phyloP scores from a whole-genome alignment of 2,113 vertebrate genomes.

The Limnothrissa miodon region DNA sequence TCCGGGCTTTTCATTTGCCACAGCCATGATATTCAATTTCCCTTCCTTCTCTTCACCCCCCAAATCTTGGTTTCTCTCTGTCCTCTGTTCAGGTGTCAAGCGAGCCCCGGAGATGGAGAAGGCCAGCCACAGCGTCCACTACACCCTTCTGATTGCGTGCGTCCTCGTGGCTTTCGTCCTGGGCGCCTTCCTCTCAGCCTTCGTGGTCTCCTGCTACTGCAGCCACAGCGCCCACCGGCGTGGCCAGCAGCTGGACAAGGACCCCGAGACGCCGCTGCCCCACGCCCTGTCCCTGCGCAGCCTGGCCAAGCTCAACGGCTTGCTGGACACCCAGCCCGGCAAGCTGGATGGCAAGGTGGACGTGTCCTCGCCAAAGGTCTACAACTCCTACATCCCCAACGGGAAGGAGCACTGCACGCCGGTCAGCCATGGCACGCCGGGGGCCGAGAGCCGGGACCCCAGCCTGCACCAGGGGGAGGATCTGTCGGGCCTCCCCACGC shows the following conservation, averaged over 20 bases:
- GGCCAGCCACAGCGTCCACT: slow-evolving; percentile 61
- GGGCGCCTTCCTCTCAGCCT: slow-evolving; percentile 76
- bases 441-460: slow-evolving; percentile 50
- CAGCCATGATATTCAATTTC: not conserved
- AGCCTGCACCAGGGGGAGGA: slow-evolving; percentile 65
- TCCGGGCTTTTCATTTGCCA: not conserved
- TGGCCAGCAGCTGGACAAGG: slow-evolving; percentile 60
- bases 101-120: slow-evolving; percentile 47
- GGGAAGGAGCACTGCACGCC: slow-evolving; percentile 48
- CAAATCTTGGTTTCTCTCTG: not conserved
- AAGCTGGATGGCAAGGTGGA: slow-evolving; percentile 67
- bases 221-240: slow-evolving; percentile 58
- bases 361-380: slow-evolving; percentile 62
- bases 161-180: slow-evolving; percentile 77
- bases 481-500: slow-evolving; percentile 77
- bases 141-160: slow-evolving; percentile 74
- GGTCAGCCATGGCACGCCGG: not conserved
- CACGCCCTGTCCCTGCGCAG: slow-evolving; percentile 76
- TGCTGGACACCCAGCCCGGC: slow-evolving; percentile 68
- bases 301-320: slow-evolving; percentile 76
- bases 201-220: slow-evolving; percentile 82
- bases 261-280: slow-evolving; percentile 69
- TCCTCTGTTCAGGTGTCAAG: slow-evolving; percentile 58
- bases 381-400: slow-evolving; percentile 74
- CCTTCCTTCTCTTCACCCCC: not conserved